A percentile compares a stretch with the other conserved stretches of the same genome.
Conservation (phyloP, 2,888 invertebrate genomes). For the Drosophila niveifrons region DNA sequence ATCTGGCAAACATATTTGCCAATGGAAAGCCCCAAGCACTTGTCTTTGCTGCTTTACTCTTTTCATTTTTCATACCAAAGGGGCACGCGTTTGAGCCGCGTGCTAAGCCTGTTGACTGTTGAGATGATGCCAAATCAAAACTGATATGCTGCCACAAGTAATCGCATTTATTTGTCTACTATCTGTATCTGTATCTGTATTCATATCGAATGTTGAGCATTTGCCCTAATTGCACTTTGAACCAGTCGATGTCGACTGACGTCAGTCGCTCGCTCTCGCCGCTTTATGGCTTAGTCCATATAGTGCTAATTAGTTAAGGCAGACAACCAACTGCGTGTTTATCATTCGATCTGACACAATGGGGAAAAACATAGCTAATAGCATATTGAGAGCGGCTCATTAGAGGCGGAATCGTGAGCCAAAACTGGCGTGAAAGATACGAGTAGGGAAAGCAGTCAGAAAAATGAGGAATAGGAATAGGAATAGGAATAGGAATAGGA, state of each 20-base stretch:
- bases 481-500: too few relatives aligned
- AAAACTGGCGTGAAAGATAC: background rate
- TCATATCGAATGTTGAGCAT: constrained; percentile 24
- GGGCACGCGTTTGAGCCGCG: constrained; percentile 21
- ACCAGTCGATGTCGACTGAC: constrained; percentile 47
- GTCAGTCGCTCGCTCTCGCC: constrained; percentile 47
- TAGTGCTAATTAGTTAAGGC: constrained; percentile 71
- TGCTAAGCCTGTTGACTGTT: background rate
- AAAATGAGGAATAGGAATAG: background rate
- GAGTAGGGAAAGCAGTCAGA: background rate
- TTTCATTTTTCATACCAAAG: background rate
- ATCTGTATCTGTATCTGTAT: constrained; percentile 4
- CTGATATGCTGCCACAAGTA: constrained; percentile 22
- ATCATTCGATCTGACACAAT: constrained; percentile 41
- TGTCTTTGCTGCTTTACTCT: constrained; percentile 11
- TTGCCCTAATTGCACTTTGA: constrained; percentile 65
- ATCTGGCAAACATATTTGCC: constrained; percentile 19
- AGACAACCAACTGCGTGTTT: constrained; percentile 47
- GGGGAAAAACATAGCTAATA: constrained; percentile 11
- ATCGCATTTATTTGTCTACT: constrained; percentile 22
- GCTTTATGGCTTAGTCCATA: constrained; percentile 33
- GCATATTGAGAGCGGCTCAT: constrained; percentile 7
- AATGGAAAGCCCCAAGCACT: constrained; percentile 39
- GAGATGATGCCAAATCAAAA: constrained; percentile 25
- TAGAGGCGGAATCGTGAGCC: constrained; percentile 45